Base-by-base conservation (phyloP, 2,113 vertebrate species). In the Eubucco bourcierii region DNA sequence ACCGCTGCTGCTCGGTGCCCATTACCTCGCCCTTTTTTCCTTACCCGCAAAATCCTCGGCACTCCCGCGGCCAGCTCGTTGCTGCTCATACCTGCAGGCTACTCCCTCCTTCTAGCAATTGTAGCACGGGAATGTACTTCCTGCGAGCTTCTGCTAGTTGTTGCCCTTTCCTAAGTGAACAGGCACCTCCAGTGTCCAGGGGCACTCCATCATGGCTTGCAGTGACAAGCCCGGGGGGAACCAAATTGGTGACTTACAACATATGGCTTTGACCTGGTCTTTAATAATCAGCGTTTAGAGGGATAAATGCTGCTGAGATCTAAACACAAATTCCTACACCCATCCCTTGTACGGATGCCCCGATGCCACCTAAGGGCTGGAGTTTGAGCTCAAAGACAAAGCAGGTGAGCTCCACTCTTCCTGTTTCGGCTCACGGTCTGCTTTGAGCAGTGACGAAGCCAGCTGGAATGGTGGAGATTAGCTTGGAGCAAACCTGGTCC, bases 251-350 rank as follows among this genome's bases (percentile, higher is more conserved):
- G 34, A 50, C 50, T 61, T 28, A 17, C 2, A 28, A 52, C n/a
- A 33, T 44, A 67, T 31, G 16, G 15, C 65, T 88, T 12, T 27
- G 21, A 73, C 23, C 39, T 23, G 24, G 12, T n/a, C 34, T 81
- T 53, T 59, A 59, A 20, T 7, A 39, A 18, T 6, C 4, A 1
- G 33, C 2, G 2, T n/a, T 81, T 28, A 50, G 64, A 67, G 56
- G 56, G 59, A 31, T 11, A 23, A 66, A 13, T 1, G 23, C 5
- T 44, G 56, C 29, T 17, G 50, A 76, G 59, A 23, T 66, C n/a
- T 16, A 14, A 24, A 7, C 46, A 4, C 39, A 9, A 18, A 4
- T 33, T 12, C n/a, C 37, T 3, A 0, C 1, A 14, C 2, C 50
- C 2, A 1, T 13, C 82, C 67, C 8, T n/a, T 15, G 1, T 44